Evolutionary conservation across 2,113 vertebrate genomes (phyloP).

Genomic region (Urocolius indicus): DNA sequence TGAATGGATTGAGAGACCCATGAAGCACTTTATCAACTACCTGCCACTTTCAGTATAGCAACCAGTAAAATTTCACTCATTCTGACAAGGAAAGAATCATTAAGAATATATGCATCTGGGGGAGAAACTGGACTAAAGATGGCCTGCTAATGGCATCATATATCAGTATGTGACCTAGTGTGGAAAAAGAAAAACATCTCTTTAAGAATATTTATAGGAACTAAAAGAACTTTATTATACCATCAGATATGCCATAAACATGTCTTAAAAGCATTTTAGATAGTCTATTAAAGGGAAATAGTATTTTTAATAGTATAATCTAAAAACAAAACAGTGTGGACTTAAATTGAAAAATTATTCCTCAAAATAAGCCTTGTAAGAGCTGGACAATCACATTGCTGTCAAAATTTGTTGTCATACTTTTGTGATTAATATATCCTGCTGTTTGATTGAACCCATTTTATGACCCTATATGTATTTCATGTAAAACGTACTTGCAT

Average conservation of each 20-base stretch:
- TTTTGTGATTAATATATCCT: not conserved
- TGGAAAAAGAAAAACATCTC: not conserved
- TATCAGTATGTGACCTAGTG: not conserved
- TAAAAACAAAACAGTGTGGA: not conserved
- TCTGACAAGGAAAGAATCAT: slow-evolving; percentile 45
- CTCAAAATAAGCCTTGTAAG: not conserved
- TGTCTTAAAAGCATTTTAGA: not conserved
- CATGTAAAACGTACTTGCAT: not conserved
- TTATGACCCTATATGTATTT: not conserved
- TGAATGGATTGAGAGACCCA: slow-evolving; percentile 11
- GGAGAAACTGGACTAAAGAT: slow-evolving; percentile 9
- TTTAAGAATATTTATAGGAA: slow-evolving; percentile 29
- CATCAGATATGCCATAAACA: not conserved
- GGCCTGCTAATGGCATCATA: not conserved
- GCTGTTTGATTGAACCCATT: not conserved
- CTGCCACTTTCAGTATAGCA: slow-evolving; percentile 24
- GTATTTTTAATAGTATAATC: not conserved
- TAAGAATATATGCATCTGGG: slow-evolving; percentile 46
- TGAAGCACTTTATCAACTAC: slow-evolving; percentile 13
- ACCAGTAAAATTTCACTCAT: slow-evolving; percentile 36
- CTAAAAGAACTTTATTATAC: not conserved
- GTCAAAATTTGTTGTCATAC: not conserved
- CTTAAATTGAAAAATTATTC: not conserved
- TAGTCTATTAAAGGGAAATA: not conserved
- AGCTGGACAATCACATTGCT: not conserved